Percentiles rank a stretch among this genome's conserved stretches.
phyloP scores from a whole-genome alignment of 2,797 vertebrate species.

The Etheostoma nigrum region DNA sequence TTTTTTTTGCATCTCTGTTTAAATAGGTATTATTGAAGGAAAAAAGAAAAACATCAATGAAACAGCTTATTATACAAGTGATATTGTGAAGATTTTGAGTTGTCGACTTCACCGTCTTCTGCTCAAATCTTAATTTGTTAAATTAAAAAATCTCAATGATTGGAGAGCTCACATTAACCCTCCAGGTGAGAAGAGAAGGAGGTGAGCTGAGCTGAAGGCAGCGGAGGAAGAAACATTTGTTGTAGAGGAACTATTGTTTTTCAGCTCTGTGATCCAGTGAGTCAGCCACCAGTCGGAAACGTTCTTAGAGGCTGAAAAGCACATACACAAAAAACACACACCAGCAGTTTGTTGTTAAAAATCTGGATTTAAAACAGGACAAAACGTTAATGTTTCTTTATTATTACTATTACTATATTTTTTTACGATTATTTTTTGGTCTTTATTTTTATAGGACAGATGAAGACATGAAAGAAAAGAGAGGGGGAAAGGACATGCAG shows the following conservation, averaged over 20 bases:
- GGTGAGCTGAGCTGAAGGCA: slow-evolving; percentile 64
- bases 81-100: not conserved
- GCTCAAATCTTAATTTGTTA: not conserved
- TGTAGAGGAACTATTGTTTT: slow-evolving; percentile 72
- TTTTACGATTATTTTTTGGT: too few species aligned
- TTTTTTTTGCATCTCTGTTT: too few species aligned
- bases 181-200: slow-evolving; percentile 85
- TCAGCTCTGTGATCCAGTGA: slow-evolving; percentile 92
- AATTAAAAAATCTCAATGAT: not conserved
- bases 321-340: too few species aligned
- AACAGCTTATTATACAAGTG: not conserved
- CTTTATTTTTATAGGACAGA: too few species aligned
- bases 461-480: too few species aligned
- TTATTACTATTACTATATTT: too few species aligned
- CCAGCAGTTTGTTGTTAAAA: too few species aligned
- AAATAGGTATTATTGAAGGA: too few species aligned
- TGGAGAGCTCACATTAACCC: slow-evolving; percentile 84
- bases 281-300: slow-evolving; percentile 97
- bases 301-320: slow-evolving; percentile 89
- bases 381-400: too few species aligned
- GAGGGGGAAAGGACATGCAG: too few species aligned
- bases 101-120: not conserved
- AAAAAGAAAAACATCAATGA: too few species aligned
- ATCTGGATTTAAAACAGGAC: too few species aligned
- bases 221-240: slow-evolving; percentile 33